Evolutionary conservation across 1,140 invertebrate species (phyloP), one percentile per base, ranked within the genome.

Genomic region (Trissolcus basalis): DNA sequence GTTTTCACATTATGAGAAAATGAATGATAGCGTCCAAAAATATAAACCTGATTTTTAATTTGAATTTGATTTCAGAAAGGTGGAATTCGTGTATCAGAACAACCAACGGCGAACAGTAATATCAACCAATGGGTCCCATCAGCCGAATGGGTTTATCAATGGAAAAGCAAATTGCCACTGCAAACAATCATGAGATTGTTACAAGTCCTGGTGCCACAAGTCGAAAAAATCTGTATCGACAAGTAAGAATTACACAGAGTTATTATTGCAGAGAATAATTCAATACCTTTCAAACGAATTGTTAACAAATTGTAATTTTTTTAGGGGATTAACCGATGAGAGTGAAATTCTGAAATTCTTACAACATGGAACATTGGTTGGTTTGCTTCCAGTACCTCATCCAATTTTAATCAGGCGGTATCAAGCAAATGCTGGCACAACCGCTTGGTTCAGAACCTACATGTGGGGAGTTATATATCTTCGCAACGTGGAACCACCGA

Each of bases 381-480:
- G 98, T 4, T 90, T 99, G 15, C 88, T 99, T 48, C 98, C 98
- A 0, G 98, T 99, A 43, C 98, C 98, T 6, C 98, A 99, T 91
- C 98, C 98, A 8, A 99, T 99, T 85, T 91, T 99, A 44, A 99
- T 99, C 77, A 90, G 98, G 72, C 98, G 99, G 89, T 99, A 99
- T 90, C 98, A 99, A 89, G 96, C 98, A 10, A 99, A 99, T 89
- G 92, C 93, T 47, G 98, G 97, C 35, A 99, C 98, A 1, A 98
- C 97, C 9, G 96, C 97, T 81, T 99, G 98, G 98, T 99, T 99
- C 89, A 90, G 97, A 53, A 99, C 97, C 0, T 99, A 99, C 84
- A 97, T 99, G 93, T 99, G 98, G 97, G 98, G 98, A 36, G 96
- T 99, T 15, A 98, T 99, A 77, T 99, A 99, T 89, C 91, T 99